Percentiles rank a stretch among this genome's conserved stretches.
These are phyloP conservation scores for Anoplolepis gracilipes DNA, from an alignment of 1,140 invertebrate species.

Conservation along the genomic window DNA sequence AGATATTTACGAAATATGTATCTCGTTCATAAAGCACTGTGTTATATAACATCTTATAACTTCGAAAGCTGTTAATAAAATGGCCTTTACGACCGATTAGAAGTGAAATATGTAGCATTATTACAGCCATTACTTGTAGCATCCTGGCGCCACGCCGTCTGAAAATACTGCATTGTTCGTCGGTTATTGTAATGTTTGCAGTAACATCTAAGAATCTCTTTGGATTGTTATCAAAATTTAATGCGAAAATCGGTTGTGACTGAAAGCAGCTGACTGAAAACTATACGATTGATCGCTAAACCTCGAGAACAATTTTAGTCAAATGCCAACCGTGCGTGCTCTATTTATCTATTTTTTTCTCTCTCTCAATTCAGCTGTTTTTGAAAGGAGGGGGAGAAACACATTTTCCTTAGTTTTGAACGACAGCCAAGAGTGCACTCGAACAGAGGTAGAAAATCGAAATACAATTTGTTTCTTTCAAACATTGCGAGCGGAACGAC, in stretches of 20 bases:
- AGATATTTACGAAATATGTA: conserved; percentile 24
- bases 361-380: background rate
- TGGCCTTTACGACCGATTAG: conserved; percentile 49
- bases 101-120: conserved; percentile 61
- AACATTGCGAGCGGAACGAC: conserved; percentile 6
- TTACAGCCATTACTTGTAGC: conserved; percentile 53
- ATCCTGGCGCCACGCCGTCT: conserved; percentile 21
- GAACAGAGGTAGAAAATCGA: conserved; percentile 27
- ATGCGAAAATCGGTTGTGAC: background rate
- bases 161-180: conserved; percentile 43
- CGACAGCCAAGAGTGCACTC: conserved; percentile 30
- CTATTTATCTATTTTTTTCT: background rate
- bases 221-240: conserved; percentile 12
- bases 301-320: conserved; percentile 62
- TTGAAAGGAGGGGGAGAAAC: background rate
- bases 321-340: conserved; percentile 24
- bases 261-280: too few species aligned
- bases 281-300: background rate
- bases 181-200: conserved; percentile 25
- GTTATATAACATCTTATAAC: conserved; percentile 43
- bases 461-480: conserved; percentile 33
- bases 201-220: background rate
- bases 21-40: conserved; percentile 26
- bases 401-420: conserved; percentile 35
- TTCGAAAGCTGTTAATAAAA: conserved; percentile 55